Evolutionary conservation across 2,113 vertebrate species (phyloP).

Genomic region (Heterotis niloticus): DNA sequence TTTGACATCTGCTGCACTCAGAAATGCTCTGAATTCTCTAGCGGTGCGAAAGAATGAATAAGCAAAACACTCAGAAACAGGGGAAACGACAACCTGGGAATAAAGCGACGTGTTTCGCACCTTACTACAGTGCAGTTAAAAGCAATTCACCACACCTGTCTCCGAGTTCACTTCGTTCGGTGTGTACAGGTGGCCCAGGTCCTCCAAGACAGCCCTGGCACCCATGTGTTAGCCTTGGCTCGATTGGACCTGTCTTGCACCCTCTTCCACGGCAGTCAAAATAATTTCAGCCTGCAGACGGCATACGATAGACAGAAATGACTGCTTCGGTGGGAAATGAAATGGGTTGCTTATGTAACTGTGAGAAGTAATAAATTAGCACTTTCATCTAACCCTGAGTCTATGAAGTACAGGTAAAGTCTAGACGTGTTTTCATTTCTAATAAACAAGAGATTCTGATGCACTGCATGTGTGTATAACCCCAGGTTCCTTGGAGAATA

Average conservation of each 20-base stretch:
- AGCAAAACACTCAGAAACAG: background rate
- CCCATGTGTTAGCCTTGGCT: too few species aligned
- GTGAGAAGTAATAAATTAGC: background rate
- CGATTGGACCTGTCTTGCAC: too few species aligned
- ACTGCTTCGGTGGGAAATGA: background rate
- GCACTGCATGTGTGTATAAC: background rate
- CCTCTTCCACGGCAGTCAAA: background rate
- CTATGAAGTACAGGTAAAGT: background rate
- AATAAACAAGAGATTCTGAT: background rate
- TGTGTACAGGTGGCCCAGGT: too few species aligned
- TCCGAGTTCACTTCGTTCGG: too few species aligned
- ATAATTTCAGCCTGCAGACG: background rate
- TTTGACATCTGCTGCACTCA: constrained; percentile 8
- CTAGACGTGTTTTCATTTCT: background rate
- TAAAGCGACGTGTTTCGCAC: constrained; percentile 3
- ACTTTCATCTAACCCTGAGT: background rate
- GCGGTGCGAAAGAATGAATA: background rate
- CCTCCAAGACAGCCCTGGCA: too few species aligned
- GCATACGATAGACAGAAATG: background rate
- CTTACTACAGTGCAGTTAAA: too few species aligned
- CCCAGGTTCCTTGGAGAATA: background rate
- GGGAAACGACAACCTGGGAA: background rate
- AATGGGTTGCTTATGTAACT: background rate
- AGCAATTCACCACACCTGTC: too few species aligned
- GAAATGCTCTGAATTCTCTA: background rate